Base-by-base conservation (phyloP, 2,797 vertebrate genomes). In the Muscicapa striata region DNA sequence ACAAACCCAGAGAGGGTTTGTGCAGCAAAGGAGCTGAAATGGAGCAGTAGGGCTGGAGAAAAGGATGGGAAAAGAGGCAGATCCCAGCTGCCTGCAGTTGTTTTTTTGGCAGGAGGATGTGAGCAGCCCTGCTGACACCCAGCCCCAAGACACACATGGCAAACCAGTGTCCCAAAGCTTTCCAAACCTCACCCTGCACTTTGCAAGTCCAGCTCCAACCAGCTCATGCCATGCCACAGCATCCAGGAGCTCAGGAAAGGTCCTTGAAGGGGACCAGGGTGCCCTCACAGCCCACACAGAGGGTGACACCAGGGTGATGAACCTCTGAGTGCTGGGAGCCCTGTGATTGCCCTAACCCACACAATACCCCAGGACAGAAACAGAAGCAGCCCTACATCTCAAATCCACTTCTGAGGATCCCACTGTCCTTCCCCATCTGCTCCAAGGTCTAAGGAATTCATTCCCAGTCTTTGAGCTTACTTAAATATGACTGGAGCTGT, bases 251-350 rank as follows among this genome's bases (percentile, higher is more conserved):
- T 36, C 1, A 4, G 3, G 26, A 21, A 69, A 45, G 24, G 21
- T 43, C n/a, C 41, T 67, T 0, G 0, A 45, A 26, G 13, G 13
- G 13, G 8, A 19, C 23, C n/a, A 20, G 27, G 49, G 46, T 48
- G 36, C 19, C 21, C 18, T 9, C 29, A 15, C 14, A 61, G 46
- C 26, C 51, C 43, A 8, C 2, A n/a, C 9, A 55, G 46, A 27
- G 30, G 24, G 15, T 30, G 26, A 67, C 45, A 40, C 36, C 1
- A 6, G 30, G 17, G 15, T 16, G 46, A 34, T 21, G 79, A 43
- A 10, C 36, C 22, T 46, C 41, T 10, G 30, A 55, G 18, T 16
- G 0, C 0, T 6, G 22, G 13, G 69, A 86, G 55, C 40, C 49
- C 22, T 46, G 24, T 6, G 32, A 15, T 12, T 67, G 57, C 61